Evolutionary conservation across 2,797 vertebrate species (phyloP), one percentile per base, ranked within the genome.

Genomic region (Lagodon rhomboides): DNA sequence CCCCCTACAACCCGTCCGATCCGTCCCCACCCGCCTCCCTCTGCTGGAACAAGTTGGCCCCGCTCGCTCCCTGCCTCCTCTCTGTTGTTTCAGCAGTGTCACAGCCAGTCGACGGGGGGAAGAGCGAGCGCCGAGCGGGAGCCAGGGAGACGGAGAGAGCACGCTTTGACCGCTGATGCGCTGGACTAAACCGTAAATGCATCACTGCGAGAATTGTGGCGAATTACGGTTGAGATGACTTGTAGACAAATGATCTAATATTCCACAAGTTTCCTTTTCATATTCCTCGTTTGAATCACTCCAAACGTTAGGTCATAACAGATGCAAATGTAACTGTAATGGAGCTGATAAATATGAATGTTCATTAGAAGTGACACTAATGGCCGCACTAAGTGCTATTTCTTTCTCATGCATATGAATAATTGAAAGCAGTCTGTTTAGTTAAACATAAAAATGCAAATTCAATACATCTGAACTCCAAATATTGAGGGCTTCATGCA

Each of bases 11-110:
- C 61, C 53, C 71, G 22, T 77, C 73, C 67, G 3, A 43, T 60
- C 72, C 30, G 44, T 67, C 47, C 68, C 50, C 62, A 56, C 12
- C 49, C 50, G 4, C 67, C 78, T 54, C 80, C 65, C 65, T 68
- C 80, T 68, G 60, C 80, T 85, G 73, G 80, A 90, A 88, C 87
- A 67, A 41, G 68, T 63, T 74, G 76, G 68, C 80, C 68, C 75
- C 53, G 70, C 61, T 63, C 7, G 46, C 55, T 70, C 70, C 63
- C 63, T 79, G 72, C 64, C 46, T 60, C 49, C 63, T 69, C 46
- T 83, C 64, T 77, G 84, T 89, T 87, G 74, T 85, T 85, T 81
- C 72, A 83, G 75, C 73, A 51, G 76, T 30, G 73, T 89, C 74
- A 63, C 51, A 85, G 78, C 9, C 69, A 75, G 66, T 74, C 9